Evolutionary conservation across 2,797 vertebrate genomes (phyloP), one percentile per base, ranked within the genome.

Genomic region (Protosalanx chinensis): DNA sequence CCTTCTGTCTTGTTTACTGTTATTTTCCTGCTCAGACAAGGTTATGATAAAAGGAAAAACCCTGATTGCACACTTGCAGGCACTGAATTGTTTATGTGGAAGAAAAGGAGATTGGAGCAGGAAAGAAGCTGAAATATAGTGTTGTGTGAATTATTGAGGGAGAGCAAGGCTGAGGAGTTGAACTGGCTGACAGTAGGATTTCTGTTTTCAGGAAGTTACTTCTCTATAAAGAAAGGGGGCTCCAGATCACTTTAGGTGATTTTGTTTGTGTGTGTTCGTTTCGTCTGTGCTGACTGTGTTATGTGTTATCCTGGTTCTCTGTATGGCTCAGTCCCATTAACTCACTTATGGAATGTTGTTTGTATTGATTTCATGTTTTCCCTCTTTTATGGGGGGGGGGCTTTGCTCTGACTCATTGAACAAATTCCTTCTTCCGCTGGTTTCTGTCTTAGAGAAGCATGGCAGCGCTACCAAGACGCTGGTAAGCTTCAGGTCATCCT

Each of bases 71-170:
- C 75, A 76, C 76, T 85, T 84, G 84, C 76, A 79, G 64, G 73
- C 77, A 68, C 89, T 92, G 76, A 88, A 90, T 90, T 90, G 87
- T 93, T 90, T 85, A 91, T 90, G 86, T 56, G 74, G 72, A 77
- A 83, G 83, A 81, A 75, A 80, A 76, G 71, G 75, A 72, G 76
- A 71, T 72, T 63, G 72, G 70, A 72, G 73, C 5, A 30, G 70
- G 73, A 84, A 80, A 77, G 82, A 88, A 84, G 84, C 74, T 85
- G 73, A 86, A 89, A 90, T 87, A 85, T 86, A 86, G 84, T 84
- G 79, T 81, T 73, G 70, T 77, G 70, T 90, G 80, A 91, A 89
- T 91, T 86, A 92, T 89, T 87, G 80, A 91, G 84, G 63, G 75
- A 61, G 73, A 72, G 70, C 8, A 46, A 46, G 10, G 7, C 10